These are phyloP conservation scores for Neoascia interrupta DNA, from an alignment of 2,888 invertebrate genomes.

Conservation along the genomic window DNA sequence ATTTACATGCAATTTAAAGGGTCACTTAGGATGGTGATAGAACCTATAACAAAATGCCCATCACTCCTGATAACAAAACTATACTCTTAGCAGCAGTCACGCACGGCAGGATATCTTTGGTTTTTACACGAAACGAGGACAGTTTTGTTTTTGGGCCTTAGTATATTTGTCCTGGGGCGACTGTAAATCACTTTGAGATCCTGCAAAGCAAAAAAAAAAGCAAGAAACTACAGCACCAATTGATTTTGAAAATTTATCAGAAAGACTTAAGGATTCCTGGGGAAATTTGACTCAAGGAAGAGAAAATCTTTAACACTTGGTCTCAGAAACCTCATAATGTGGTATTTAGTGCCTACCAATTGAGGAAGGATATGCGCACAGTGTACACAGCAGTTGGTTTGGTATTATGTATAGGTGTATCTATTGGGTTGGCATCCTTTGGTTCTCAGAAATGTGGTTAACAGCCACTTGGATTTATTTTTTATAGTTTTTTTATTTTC, in stretches of 20 bases:
- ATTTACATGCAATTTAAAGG: slow-evolving; percentile 66
- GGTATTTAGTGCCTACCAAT: slow-evolving; percentile 69
- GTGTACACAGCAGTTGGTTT: slow-evolving; percentile 52
- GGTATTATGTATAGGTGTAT: background rate
- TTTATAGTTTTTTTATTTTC: slow-evolving; percentile 24
- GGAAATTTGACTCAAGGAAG: background rate
- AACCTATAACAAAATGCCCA: slow-evolving; percentile 60
- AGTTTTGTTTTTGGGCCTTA: slow-evolving; percentile 15
- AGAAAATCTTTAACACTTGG: slow-evolving; percentile 34
- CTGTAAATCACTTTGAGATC: slow-evolving; percentile 54
- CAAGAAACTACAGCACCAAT: slow-evolving; percentile 30
- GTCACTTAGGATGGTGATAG: slow-evolving; percentile 62
- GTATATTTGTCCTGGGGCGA: slow-evolving; percentile 30
- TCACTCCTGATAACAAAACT: slow-evolving; percentile 50
- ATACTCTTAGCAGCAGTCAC: slow-evolving; percentile 29
- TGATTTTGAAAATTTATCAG: slow-evolving; percentile 1
- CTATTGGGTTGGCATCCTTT: slow-evolving; percentile 6
- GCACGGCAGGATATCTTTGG: slow-evolving; percentile 57
- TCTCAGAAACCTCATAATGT: slow-evolving; percentile 67
- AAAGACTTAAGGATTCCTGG: slow-evolving; percentile 5
- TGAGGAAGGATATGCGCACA: slow-evolving; percentile 57
- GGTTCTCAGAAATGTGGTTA: slow-evolving; percentile 63
- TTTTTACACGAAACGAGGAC: slow-evolving; percentile 58
- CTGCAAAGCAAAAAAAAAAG: background rate
- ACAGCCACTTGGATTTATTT: slow-evolving; percentile 33